Percentiles rank a stretch among this genome's conserved stretches.
Evolutionary conservation across 2,797 vertebrate genomes (phyloP).

Genomic region (Limosa lapponica): DNA sequence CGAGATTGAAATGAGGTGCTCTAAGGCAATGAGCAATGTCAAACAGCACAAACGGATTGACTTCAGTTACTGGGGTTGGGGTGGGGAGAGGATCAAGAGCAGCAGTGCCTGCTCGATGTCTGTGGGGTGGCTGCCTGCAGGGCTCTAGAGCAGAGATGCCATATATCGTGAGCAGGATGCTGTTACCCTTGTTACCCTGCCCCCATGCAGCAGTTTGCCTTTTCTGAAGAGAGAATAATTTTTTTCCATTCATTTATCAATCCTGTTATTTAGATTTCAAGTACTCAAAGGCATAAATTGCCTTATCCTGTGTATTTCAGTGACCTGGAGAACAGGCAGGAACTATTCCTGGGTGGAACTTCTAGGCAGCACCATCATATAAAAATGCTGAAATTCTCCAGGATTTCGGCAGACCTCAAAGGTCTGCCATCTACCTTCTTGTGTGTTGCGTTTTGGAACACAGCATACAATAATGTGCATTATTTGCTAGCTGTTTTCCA

Average conservation of each 20-base stretch:
- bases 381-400: background rate
- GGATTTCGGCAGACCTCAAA: background rate
- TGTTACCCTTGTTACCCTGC: background rate
- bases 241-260: background rate
- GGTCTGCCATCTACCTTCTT: background rate
- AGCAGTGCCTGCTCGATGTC: background rate
- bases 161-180: background rate
- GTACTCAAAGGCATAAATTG: background rate
- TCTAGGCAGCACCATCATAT: background rate
- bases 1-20: background rate
- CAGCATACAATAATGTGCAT: background rate
- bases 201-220: background rate
- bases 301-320: background rate
- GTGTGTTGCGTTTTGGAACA: background rate
- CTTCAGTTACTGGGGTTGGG: background rate
- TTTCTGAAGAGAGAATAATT: background rate
- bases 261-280: background rate
- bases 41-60: background rate
- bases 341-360: background rate
- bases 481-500: background rate
- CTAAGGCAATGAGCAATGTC: background rate
- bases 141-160: accelerated
- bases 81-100: background rate
- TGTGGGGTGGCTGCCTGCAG: background rate
- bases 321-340: background rate